These are phyloP conservation scores for Cheilosia pagana DNA, from an alignment of 2,888 invertebrate species.

Conservation along the genomic window DNA sequence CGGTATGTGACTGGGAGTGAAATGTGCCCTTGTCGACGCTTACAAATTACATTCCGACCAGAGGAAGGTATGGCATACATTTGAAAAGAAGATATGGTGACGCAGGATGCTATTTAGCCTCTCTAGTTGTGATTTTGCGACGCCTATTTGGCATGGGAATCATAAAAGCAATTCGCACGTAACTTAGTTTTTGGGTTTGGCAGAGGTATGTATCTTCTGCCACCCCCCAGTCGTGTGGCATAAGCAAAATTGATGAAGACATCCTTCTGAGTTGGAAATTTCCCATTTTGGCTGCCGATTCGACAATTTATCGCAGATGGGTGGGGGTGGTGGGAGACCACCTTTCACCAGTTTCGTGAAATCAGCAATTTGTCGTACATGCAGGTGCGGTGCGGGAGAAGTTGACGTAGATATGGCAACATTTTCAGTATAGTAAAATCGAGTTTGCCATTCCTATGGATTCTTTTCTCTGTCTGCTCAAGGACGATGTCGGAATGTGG, in stretches of 20 bases:
- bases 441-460: constrained; percentile 14
- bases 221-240: neutral
- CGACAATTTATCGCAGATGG: constrained; percentile 53
- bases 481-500: constrained; percentile 26
- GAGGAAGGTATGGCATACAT: constrained; percentile 1
- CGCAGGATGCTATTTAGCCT: constrained; percentile 47
- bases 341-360: constrained; percentile 51
- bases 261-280: constrained; percentile 68
- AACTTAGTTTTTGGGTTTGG: constrained; percentile 55
- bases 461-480: constrained; percentile 16
- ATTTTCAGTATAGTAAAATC: constrained; percentile 65
- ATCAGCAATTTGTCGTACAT: constrained; percentile 69
- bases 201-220: constrained; percentile 23
- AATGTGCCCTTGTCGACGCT: constrained; percentile 57
- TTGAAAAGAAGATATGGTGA: constrained; percentile 22
- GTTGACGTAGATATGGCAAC: constrained; percentile 32
- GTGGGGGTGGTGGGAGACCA: constrained; percentile 8
- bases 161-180: constrained; percentile 74
- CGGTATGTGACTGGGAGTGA: constrained; percentile 37
- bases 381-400: constrained; percentile 33
- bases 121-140: constrained; percentile 59
- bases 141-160: constrained; percentile 55
- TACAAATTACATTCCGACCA: constrained; percentile 71
- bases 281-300: constrained; percentile 65
- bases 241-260: constrained; percentile 59